Evolutionary conservation across 2,797 vertebrate genomes (phyloP).

Genomic region (Cirrhinus molitorella): DNA sequence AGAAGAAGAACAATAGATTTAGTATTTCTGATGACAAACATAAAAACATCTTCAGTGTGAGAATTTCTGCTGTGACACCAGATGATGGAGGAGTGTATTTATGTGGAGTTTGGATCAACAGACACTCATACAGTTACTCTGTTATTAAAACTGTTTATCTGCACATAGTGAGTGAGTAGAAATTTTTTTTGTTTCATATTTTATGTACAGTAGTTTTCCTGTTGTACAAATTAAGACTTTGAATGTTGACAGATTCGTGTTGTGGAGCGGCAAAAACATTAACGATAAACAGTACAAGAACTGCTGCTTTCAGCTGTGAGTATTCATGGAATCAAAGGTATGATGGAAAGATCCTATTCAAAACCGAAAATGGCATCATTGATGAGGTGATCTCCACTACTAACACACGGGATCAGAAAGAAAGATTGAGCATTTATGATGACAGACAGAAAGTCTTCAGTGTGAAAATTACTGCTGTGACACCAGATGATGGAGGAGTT

Average conservation of each 20-base stretch:
- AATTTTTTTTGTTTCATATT: not conserved
- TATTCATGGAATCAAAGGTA: not conserved
- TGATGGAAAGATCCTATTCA: not conserved
- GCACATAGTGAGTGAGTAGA: slow-evolving; percentile 20
- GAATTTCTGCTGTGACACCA: too few relatives aligned
- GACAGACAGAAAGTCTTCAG: not conserved
- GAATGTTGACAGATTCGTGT: not conserved
- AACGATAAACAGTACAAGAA: not conserved
- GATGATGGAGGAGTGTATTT: too few relatives aligned
- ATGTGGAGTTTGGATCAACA: too few relatives aligned
- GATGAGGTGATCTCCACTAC: not conserved
- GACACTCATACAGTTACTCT: not conserved
- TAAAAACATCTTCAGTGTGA: too few relatives aligned
- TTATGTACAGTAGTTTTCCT: too few relatives aligned
- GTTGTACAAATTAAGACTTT: not conserved
- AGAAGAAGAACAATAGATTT: not conserved
- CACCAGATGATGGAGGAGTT: too few relatives aligned
- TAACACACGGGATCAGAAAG: rapidly evolving
- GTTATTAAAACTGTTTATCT: not conserved
- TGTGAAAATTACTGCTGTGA: not conserved
- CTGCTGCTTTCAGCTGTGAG: not conserved
- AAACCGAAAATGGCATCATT: not conserved
- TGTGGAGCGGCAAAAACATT: not conserved
- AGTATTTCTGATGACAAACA: not conserved
- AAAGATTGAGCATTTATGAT: not conserved